Percentiles rank a stretch among this genome's conserved stretches.
phyloP scores from a whole-genome alignment of 35 echinoderm and acorn worm genomes.

The Ophioderma brevispina region DNA sequence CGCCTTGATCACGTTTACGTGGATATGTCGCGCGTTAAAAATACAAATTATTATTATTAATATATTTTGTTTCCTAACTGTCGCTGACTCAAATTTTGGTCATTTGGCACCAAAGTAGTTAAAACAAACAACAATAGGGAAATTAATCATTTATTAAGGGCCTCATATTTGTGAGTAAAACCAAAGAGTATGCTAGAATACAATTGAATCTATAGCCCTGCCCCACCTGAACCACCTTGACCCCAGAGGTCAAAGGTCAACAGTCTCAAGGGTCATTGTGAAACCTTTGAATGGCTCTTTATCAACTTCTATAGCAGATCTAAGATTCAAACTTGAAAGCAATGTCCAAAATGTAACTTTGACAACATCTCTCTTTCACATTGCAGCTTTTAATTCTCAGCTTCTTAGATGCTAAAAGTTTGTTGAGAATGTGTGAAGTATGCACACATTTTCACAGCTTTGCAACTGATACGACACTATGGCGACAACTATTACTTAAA shows the following conservation, averaged over 20 bases:
- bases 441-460: constrained; percentile 50
- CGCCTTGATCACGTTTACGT: too few species aligned
- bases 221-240: neutral
- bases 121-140: too few species aligned
- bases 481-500: constrained; percentile 56
- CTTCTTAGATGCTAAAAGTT: constrained; percentile 43
- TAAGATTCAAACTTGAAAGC: neutral
- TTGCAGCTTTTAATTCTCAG: constrained; percentile 68
- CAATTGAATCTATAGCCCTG: too few species aligned
- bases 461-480: constrained; percentile 29
- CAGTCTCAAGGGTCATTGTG: neutral
- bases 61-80: too few species aligned
- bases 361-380: neutral
- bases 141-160: too few species aligned
- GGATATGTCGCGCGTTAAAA: too few species aligned
- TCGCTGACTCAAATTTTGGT: too few species aligned
- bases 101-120: too few species aligned
- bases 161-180: too few species aligned
- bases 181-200: too few species aligned
- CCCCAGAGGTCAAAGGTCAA: too few species aligned
- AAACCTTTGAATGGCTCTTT: neutral
- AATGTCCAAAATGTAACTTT: neutral
- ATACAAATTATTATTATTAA: too few species aligned
- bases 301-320: neutral
- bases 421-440: constrained; percentile 54